Evolutionary conservation across 2,113 vertebrate species (phyloP), one percentile per base, ranked within the genome.

Genomic region (Phasianus colchicus): DNA sequence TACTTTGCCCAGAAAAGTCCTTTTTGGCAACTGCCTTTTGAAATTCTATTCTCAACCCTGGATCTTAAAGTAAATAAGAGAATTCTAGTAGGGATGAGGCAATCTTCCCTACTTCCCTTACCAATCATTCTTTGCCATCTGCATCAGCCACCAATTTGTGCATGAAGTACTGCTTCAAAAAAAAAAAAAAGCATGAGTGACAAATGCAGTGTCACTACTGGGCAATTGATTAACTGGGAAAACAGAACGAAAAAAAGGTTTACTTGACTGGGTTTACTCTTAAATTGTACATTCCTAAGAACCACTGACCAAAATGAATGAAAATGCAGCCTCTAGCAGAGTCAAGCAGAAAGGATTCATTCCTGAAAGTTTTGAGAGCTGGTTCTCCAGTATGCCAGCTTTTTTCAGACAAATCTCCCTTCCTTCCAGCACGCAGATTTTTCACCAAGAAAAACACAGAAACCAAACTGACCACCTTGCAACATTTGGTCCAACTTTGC

Each of bases 1-100:
- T 86, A 38, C 9, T 88, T 32, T 74, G 80, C 80, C 88, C 86
- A 81, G 86, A 55, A 96, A 93, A 90, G 75, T 60, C 50, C 36
- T 77, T 90, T 91, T 47, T 91, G 83, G 83, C 83, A 96, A 74
- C 29, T 64, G 32, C 29, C 34, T 40, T 67, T 67, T 90, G 76
- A 95, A 95, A 81, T 83, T 73, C 38, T 90, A 67, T 80, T 88
- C 69, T 76, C 81, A 79, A 25, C 13, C 45, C 50, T 61, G 45
- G 69, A 55, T 81, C 70, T 86, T 42, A 89, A 89, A 84, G 15
- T 52, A 70, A 70, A 74, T 32, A 2, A 27, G 11, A 52, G 52
- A 82, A 83, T 54, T 84, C 86, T 84, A 48, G 42, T 67, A 61
- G 47, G 83, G 73, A 63, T 82, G 36, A 43, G 64, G 80, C 40